These are phyloP conservation scores for Monochamus saltuarius DNA, from an alignment of 1,140 invertebrate species.

Conservation along the genomic window DNA sequence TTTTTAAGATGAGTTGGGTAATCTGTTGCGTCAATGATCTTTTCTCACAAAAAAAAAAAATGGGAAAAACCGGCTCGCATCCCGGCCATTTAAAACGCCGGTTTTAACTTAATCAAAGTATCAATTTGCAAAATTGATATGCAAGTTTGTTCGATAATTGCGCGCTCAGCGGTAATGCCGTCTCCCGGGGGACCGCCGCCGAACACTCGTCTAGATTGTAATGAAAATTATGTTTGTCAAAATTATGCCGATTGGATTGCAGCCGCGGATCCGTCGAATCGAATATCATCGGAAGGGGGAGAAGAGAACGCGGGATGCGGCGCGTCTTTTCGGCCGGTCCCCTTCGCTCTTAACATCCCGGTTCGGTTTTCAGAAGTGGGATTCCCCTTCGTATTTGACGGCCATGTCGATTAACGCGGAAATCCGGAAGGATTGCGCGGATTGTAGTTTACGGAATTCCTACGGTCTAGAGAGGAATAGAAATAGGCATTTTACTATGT, in stretches of 20 bases:
- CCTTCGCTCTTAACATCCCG: not conserved
- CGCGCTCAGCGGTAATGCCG: slow-evolving; percentile 46
- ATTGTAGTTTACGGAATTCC: no score
- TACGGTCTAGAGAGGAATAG: no score
- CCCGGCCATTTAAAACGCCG: slow-evolving; percentile 5
- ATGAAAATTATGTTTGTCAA: slow-evolving; percentile 47
- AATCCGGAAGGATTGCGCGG: no score
- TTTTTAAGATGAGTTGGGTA: no score
- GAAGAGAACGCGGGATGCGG: not conserved
- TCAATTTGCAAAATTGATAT: slow-evolving; percentile 49
- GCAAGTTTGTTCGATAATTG: slow-evolving; percentile 49
- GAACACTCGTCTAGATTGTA: slow-evolving; percentile 40
- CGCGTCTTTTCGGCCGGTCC: not conserved
- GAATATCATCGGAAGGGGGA: slow-evolving; percentile 8
- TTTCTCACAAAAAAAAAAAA: not conserved
- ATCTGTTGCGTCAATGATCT: not conserved
- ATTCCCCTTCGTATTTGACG: not conserved
- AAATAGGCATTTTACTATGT: no score
- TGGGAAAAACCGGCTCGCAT: not conserved
- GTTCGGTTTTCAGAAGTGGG: no score
- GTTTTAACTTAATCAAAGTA: slow-evolving; percentile 37
- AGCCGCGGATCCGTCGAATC: slow-evolving; percentile 2
- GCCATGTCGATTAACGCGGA: no score
- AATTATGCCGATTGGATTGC: slow-evolving; percentile 26
- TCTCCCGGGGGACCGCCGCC: slow-evolving; percentile 17